Conservation (phyloP, 2,113 vertebrate species). For the Gnathonemus echidnorhynchus region DNA sequence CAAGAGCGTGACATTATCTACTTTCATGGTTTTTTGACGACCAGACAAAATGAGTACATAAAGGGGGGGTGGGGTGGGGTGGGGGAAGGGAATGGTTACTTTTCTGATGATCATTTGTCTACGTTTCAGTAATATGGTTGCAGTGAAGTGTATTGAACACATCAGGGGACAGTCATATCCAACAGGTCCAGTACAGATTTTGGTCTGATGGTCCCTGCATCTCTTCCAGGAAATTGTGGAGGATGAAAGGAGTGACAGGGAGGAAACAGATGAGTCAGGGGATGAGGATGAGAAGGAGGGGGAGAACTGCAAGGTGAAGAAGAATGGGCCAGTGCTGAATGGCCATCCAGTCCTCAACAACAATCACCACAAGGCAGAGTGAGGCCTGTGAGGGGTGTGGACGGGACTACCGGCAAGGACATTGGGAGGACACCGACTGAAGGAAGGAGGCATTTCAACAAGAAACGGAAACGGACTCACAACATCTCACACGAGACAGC, state of each 20-base stretch:
- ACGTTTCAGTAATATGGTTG: background rate
- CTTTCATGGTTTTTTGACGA: background rate
- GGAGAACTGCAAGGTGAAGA: slow-evolving; percentile 42
- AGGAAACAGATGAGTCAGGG: slow-evolving; percentile 82
- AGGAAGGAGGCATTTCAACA: slow-evolving; percentile 25
- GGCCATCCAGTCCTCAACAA: slow-evolving; percentile 76
- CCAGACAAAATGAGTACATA: background rate
- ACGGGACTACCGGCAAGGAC: background rate
- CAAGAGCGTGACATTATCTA: background rate
- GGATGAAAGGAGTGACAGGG: slow-evolving; percentile 84
- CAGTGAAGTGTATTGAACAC: background rate
- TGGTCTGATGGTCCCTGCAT: background rate
- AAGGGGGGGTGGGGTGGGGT: background rate
- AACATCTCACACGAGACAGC: background rate
- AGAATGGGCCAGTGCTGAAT: slow-evolving; percentile 70
- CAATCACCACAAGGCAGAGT: slow-evolving; percentile 73
- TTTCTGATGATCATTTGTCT: background rate
- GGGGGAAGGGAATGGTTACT: background rate
- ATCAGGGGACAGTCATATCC: background rate
- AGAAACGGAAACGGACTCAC: slow-evolving; percentile 30
- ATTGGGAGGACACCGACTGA: background rate
- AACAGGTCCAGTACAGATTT: background rate
- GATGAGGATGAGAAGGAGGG: slow-evolving; percentile 67
- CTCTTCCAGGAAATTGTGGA: slow-evolving; percentile 65
- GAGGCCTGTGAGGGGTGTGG: slow-evolving; percentile 25